Percentiles rank a stretch among this genome's conserved stretches.
Evolutionary conservation across 2,113 vertebrate species (phyloP).

Genomic region (Seriola dumerili): DNA sequence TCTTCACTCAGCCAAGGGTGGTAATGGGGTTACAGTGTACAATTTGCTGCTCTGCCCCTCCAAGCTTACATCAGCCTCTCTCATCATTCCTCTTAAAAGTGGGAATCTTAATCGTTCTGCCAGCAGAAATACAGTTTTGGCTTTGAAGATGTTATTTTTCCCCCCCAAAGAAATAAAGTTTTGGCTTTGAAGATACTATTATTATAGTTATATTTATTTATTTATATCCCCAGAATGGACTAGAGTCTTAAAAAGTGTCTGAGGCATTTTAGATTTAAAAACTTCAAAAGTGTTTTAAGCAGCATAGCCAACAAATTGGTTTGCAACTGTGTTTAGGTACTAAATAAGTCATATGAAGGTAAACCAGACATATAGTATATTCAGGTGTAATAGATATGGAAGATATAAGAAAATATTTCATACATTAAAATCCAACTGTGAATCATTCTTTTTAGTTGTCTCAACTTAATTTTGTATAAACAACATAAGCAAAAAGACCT

Average conservation of each 20-base stretch:
- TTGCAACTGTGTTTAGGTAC: constrained; percentile 8
- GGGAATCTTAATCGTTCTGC: constrained; percentile 62
- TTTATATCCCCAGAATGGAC: constrained; percentile 32
- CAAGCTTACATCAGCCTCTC: constrained; percentile 59
- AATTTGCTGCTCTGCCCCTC: constrained; percentile 56
- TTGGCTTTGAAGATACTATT: constrained; percentile 67
- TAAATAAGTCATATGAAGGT: background rate
- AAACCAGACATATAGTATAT: too few relatives aligned
- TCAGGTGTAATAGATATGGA: too few relatives aligned
- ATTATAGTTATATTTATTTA: constrained; percentile 40
- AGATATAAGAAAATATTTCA: background rate
- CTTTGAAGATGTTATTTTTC: constrained; percentile 69
- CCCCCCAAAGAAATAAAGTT: constrained; percentile 43
- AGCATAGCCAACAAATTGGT: constrained; percentile 10
- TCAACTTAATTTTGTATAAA: background rate
- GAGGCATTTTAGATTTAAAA: constrained; percentile 43
- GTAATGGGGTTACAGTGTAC: constrained; percentile 64
- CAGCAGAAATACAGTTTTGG: constrained; percentile 59
- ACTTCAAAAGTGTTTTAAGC: constrained; percentile 37
- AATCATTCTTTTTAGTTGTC: too few relatives aligned
- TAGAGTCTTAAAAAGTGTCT: constrained; percentile 25
- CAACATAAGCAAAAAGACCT: background rate
- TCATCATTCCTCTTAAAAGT: constrained; percentile 59
- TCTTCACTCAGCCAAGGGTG: constrained; percentile 50
- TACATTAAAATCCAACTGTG: background rate